Conservation (phyloP, 2,113 vertebrate genomes). For the Xenotilapia leptura region DNA sequence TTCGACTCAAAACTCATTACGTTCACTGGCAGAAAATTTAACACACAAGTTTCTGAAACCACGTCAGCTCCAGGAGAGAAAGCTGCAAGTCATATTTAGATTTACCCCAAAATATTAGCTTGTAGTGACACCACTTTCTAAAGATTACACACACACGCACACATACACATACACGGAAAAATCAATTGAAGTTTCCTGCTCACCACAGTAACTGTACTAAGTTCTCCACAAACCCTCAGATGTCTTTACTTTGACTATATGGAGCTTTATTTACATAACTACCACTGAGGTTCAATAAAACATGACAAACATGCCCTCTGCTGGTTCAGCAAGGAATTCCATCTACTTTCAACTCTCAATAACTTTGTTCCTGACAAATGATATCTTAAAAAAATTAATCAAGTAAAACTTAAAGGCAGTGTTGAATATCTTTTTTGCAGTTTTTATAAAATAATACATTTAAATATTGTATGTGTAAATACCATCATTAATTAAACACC, state of each 20-base stretch:
- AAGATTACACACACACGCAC: accelerated
- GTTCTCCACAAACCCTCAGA: not conserved
- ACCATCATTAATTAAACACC: not conserved
- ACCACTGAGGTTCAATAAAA: not conserved
- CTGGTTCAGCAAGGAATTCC: not conserved
- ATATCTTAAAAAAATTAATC: not conserved
- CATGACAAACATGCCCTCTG: not conserved
- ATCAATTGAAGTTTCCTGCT: not conserved
- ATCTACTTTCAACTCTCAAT: not conserved
- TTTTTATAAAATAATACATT: not conserved
- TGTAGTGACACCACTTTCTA: not conserved
- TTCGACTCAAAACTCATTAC: not conserved
- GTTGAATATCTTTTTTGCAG: not conserved
- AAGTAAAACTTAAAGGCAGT: not conserved
- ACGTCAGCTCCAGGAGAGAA: not conserved
- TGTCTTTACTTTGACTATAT: not conserved
- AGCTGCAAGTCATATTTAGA: not conserved
- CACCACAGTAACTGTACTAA: accelerated
- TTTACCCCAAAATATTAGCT: not conserved
- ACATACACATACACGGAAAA: too few relatives aligned
- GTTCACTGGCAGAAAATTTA: not conserved
- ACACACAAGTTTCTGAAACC: not conserved
- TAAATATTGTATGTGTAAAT: not conserved
- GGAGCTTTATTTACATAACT: not conserved
- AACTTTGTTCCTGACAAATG: not conserved